Evolutionary conservation across 2,113 vertebrate species (phyloP), one percentile per base, ranked within the genome.

Genomic region (Nicator chloris): DNA sequence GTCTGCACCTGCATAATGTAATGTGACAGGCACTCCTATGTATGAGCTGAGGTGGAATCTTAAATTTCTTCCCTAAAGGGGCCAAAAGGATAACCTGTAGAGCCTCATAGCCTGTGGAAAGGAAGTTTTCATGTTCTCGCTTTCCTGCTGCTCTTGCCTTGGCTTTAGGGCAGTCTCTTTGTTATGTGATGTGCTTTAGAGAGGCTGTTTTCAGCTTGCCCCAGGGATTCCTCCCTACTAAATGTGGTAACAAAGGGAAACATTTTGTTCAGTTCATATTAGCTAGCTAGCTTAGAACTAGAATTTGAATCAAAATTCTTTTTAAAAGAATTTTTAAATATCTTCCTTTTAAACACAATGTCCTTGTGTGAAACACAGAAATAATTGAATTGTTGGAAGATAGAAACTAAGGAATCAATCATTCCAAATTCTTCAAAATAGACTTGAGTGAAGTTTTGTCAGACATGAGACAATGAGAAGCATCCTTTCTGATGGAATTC

Each of bases 141-240:
- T 69, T 82, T 83, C 76, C 66, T 69, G 51, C 79, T 86, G 82
- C 56, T 80, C 54, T 65, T 82, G 42, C 51, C 64, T 78, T 93
- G 57, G 64, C 86, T 91, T 95, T 83, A 88, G 85, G 85, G 84
- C 71, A 70, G 33, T 69, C 27, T 54, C 63, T 93, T 87, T 91
- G 84, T 91, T 91, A 57, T 45, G 75, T 47, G 71, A 61, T 80
- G 51, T 80, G 42, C n/a, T 59, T n/a, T 37, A 85, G 57, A 86
- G 60, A 61, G 31, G 61, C 77, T 82, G 81, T 65, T 85, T 79
- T 63, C 78, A 80, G 49, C 57, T 76, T 64, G 81, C 54, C 33
- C n/a, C 33, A 39, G 44, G 81, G 47, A 66, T 85, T 91, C 89
- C 16, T 68, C 53, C 37, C 28, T 78, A 1, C 20, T 54, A 31